Conservation (phyloP, 2,113 vertebrate genomes). For the Emydocephalus ijimae region DNA sequence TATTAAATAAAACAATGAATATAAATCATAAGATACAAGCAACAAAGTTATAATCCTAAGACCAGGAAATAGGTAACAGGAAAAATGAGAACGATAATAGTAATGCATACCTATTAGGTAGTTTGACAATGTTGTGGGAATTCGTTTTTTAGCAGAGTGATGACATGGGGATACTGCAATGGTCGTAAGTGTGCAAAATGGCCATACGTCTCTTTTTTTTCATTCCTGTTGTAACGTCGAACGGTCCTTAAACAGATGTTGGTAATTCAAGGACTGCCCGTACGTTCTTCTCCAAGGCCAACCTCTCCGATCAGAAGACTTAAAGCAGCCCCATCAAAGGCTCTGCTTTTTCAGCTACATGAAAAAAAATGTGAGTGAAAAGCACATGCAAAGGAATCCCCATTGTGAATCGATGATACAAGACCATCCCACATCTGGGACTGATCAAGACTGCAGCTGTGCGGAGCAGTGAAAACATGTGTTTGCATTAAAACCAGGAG, state of each 20-base stretch:
- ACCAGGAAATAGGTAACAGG: too few relatives aligned
- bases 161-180: too few relatives aligned
- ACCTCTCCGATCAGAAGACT: neutral
- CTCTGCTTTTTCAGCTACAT: constrained; percentile 39
- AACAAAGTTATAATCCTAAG: too few relatives aligned
- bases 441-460: constrained; percentile 80
- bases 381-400: constrained; percentile 61
- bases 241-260: neutral
- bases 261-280: neutral
- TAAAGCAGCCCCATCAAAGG: constrained; percentile 38
- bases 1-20: too few relatives aligned
- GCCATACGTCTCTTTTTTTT: neutral
- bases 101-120: too few relatives aligned
- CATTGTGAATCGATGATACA: constrained; percentile 49
- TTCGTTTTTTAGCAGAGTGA: too few relatives aligned
- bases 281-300: neutral
- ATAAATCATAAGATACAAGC: too few relatives aligned
- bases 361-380: constrained; percentile 55
- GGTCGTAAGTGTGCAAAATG: too few relatives aligned
- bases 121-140: too few relatives aligned
- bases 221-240: neutral
- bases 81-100: too few relatives aligned
- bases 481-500: constrained; percentile 73
- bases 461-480: constrained; percentile 73
- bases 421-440: constrained; percentile 79